A percentile compares a stretch with the other conserved stretches of the same genome.
These are phyloP conservation scores for Heliconius hermathena DNA, from an alignment of 1,140 invertebrate species.

Conservation along the genomic window DNA sequence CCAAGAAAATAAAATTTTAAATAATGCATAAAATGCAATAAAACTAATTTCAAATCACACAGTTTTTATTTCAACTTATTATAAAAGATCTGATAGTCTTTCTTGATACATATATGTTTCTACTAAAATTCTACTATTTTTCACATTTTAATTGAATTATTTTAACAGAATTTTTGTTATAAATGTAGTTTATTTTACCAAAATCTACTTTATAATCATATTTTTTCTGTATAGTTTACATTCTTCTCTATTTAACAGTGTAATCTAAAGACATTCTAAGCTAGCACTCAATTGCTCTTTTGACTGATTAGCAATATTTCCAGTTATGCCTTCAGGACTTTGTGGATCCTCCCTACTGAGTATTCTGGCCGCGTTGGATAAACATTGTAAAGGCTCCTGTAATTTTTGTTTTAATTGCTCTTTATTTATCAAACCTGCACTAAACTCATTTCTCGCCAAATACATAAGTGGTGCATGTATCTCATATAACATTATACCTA, in stretches of 20 bases:
- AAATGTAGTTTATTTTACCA: no score
- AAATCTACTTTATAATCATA: no score
- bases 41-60: background rate
- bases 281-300: slow-evolving; percentile 84
- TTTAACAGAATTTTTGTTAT: no score
- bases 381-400: slow-evolving; percentile 83
- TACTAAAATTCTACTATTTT: background rate
- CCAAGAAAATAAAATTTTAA: slow-evolving; percentile 73
- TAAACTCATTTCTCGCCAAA: slow-evolving; percentile 85
- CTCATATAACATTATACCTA: slow-evolving; percentile 89
- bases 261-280: slow-evolving; percentile 77
- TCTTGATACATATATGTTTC: background rate
- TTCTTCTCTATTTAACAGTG: background rate
- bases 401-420: slow-evolving; percentile 84
- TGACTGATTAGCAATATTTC: slow-evolving; percentile 83
- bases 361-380: slow-evolving; percentile 84
- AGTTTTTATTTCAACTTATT: background rate
- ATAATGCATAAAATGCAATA: background rate
- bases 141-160: no score
- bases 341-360: slow-evolving; percentile 85
- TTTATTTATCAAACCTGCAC: slow-evolving; percentile 83
- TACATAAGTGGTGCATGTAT: slow-evolving; percentile 89
- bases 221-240: no score
- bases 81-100: background rate
- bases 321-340: slow-evolving; percentile 87